A percentile compares a stretch with the other conserved stretches of the same genome.
phyloP scores from a whole-genome alignment of 2,113 vertebrate genomes.

The Gobius niger region DNA sequence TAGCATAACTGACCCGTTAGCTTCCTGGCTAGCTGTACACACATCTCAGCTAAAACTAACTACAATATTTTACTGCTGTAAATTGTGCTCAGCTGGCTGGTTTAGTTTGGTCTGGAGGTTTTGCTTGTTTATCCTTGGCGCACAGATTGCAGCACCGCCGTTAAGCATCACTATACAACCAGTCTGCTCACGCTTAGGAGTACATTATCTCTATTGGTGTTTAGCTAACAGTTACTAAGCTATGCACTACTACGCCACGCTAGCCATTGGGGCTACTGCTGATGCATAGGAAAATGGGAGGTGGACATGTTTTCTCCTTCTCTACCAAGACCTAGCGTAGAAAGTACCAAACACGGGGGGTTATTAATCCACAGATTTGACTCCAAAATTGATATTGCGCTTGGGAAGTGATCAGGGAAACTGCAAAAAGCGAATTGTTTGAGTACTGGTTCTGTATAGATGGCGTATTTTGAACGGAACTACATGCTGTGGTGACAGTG shows the following conservation, averaged over 20 bases:
- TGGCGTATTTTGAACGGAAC: conserved; percentile 26
- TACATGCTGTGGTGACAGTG: conserved; percentile 50
- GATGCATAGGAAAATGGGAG: conserved; percentile 82
- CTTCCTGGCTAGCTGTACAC: conserved; percentile 58
- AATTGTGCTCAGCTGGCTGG: conserved; percentile 35
- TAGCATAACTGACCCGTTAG: conserved; percentile 58
- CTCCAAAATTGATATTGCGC: not conserved
- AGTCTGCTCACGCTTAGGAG: conserved; percentile 11
- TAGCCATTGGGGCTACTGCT: conserved; percentile 73
- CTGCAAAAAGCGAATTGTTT: not conserved
- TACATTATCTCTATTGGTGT: conserved; percentile 33
- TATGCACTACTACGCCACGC: conserved; percentile 78
- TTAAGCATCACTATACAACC: conserved; percentile 16
- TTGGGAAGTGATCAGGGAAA: not conserved
- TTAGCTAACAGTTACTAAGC: conserved; percentile 69
- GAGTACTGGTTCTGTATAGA: conserved; percentile 3
- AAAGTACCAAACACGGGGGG: conserved; percentile 48
- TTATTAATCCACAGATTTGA: conserved; percentile 22
- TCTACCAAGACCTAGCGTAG: conserved; percentile 72
- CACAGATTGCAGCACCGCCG: not conserved
- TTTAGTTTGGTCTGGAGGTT: conserved; percentile 26
- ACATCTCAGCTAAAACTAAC: conserved; percentile 46
- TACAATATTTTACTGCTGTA: conserved; percentile 16
- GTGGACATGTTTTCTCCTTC: conserved; percentile 80
- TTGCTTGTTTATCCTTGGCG: conserved; percentile 10